A percentile compares a stretch with the other conserved stretches of the same genome.
phyloP scores from a whole-genome alignment of 2,888 invertebrate species.

The Osedax frankpressi region DNA sequence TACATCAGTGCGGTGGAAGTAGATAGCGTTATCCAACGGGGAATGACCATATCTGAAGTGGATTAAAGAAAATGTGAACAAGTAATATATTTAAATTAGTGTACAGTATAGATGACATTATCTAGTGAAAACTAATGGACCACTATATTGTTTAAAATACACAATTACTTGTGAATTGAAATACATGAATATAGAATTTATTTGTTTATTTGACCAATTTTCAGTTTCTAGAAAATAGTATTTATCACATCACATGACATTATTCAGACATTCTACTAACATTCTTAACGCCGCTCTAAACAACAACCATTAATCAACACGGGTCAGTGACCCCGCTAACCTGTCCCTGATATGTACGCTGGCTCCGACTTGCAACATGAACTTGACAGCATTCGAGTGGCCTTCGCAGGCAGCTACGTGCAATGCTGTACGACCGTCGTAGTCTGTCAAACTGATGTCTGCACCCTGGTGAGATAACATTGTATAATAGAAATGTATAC shows the following conservation, averaged over 20 bases:
- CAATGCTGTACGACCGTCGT: conserved; percentile 64
- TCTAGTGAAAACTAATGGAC: no score
- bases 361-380: conserved; percentile 64
- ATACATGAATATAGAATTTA: no score
- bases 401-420: conserved; percentile 68
- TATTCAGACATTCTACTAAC: no score
- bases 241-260: no score
- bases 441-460: conserved; percentile 47
- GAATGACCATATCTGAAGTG: conserved; percentile 46
- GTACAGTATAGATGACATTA: background rate
- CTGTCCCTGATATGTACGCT: conserved; percentile 64
- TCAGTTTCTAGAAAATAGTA: no score
- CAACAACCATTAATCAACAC: no score
- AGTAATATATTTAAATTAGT: background rate
- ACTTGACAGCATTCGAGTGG: conserved; percentile 57
- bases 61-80: conserved; percentile 52
- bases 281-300: no score
- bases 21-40: conserved; percentile 56
- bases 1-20: conserved; percentile 38
- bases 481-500: no score
- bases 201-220: no score
- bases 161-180: no score
- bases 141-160: no score
- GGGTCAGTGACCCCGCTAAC: background rate
- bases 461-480: conserved; percentile 22